phyloP scores from a whole-genome alignment of 2,113 vertebrate species.

The Apodemus speciosus region DNA sequence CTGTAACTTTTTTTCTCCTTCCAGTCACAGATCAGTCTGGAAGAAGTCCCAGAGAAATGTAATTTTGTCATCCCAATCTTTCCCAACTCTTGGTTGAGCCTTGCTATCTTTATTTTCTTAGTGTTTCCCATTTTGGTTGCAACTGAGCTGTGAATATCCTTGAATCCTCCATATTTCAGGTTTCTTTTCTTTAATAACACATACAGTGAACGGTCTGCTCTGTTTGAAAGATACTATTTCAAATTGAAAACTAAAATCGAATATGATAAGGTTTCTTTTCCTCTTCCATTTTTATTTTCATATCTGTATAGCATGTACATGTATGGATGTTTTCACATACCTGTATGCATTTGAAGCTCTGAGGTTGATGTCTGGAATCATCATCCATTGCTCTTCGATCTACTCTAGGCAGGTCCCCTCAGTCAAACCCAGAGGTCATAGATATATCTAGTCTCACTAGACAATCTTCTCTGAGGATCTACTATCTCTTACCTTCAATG shows the following conservation, averaged over 20 bases:
- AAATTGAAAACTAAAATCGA: slow-evolving; percentile 49
- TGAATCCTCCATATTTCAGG: slow-evolving; percentile 45
- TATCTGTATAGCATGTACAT: neutral
- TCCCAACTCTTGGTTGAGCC: slow-evolving; percentile 44
- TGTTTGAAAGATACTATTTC: slow-evolving; percentile 49
- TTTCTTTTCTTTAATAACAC: neutral
- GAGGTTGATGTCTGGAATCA: neutral
- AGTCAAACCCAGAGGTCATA: neutral
- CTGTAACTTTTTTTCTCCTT: slow-evolving; percentile 48
- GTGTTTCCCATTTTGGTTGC: slow-evolving; percentile 58
- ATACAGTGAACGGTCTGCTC: slow-evolving; percentile 4
- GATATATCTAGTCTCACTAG: neutral
- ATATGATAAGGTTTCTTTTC: neutral
- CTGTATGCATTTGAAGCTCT: neutral
- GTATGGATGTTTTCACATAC: neutral
- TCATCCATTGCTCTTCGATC: neutral
- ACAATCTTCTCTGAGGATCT: neutral
- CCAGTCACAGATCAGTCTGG: slow-evolving; percentile 64
- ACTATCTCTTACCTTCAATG: neutral
- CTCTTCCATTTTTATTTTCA: neutral
- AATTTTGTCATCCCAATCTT: slow-evolving; percentile 71
- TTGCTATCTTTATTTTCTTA: slow-evolving; percentile 67
- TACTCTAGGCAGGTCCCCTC: neutral
- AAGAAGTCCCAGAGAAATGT: slow-evolving; percentile 71
- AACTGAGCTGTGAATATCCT: slow-evolving; percentile 62